Percentiles rank a stretch among this genome's conserved stretches.
These are phyloP conservation scores for Ardeotis arabs DNA, from an alignment of 2,113 vertebrate genomes.

Conservation along the genomic window DNA sequence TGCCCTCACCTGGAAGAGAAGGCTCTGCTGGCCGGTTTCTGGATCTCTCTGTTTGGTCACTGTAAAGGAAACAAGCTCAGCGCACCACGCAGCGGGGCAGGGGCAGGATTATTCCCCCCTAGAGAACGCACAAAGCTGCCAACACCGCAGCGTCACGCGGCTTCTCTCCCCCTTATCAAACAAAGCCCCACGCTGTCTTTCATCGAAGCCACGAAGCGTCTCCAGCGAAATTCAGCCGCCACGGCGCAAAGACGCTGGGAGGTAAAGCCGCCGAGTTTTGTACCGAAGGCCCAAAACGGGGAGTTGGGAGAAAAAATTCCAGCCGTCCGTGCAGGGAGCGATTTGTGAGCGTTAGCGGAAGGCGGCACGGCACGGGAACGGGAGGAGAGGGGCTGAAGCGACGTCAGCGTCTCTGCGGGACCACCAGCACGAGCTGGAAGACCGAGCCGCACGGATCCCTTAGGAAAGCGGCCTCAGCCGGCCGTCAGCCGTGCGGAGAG, in stretches of 20 bases:
- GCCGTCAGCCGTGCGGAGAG: background rate
- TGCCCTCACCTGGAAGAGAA: conserved; percentile 91
- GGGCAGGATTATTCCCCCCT: background rate
- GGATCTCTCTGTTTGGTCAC: conserved; percentile 97
- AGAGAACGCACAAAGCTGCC: background rate
- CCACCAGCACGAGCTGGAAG: background rate
- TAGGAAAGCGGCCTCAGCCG: background rate
- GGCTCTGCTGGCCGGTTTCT: conserved; percentile 91
- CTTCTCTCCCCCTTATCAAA: background rate
- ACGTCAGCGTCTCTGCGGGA: background rate
- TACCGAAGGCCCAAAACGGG: background rate
- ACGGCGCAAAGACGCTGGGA: background rate
- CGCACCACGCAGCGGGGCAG: background rate
- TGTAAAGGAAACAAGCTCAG: conserved; percentile 50
- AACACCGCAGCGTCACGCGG: background rate
- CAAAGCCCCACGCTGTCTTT: background rate
- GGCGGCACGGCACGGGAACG: background rate
- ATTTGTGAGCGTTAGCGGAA: background rate
- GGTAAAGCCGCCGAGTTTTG: background rate
- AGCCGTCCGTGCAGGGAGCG: background rate
- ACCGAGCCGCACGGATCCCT: background rate
- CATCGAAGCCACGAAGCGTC: background rate
- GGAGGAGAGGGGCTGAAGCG: background rate
- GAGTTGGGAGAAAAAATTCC: background rate
- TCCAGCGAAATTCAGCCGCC: background rate